These are phyloP conservation scores for Mycetomoellerius zeteki DNA, from an alignment of 1,140 invertebrate species.

Conservation along the genomic window DNA sequence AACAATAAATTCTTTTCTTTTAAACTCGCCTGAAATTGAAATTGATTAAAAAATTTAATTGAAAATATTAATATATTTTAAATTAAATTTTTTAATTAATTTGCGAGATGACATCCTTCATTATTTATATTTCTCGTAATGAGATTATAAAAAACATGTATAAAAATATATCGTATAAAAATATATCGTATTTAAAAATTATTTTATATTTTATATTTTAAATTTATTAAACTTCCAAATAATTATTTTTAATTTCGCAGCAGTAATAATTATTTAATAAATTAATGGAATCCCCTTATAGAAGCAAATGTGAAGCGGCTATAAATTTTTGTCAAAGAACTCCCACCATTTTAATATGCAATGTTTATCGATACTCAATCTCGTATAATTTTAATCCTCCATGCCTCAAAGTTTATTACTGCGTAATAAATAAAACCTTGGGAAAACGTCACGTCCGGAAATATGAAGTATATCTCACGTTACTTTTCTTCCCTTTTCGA, in stretches of 20 bases:
- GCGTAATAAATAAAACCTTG: neutral
- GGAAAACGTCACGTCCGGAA: neutral
- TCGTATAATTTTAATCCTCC: neutral
- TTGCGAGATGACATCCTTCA: neutral
- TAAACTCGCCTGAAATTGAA: neutral
- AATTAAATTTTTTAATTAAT: neutral
- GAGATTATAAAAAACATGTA: neutral
- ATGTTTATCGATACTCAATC: neutral
- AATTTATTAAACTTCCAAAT: neutral
- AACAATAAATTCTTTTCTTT: neutral
- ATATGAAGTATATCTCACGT: slow-evolving; percentile 12
- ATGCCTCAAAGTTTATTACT: neutral
- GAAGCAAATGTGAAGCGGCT: neutral
- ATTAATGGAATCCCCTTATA: neutral
- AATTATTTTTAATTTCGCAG: neutral
- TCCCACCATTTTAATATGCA: neutral
- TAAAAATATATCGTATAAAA: neutral
- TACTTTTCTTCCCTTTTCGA: neutral
- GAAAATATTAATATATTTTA: slow-evolving; percentile 4
- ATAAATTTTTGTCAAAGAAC: neutral
- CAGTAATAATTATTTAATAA: slow-evolving; percentile 5
- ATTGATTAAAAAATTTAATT: too few relatives aligned
- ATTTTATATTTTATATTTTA: neutral
- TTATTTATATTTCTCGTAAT: neutral
- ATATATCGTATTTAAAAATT: neutral